phyloP scores from a whole-genome alignment of 2,888 invertebrate species.

The Drosophila demipolita region DNA sequence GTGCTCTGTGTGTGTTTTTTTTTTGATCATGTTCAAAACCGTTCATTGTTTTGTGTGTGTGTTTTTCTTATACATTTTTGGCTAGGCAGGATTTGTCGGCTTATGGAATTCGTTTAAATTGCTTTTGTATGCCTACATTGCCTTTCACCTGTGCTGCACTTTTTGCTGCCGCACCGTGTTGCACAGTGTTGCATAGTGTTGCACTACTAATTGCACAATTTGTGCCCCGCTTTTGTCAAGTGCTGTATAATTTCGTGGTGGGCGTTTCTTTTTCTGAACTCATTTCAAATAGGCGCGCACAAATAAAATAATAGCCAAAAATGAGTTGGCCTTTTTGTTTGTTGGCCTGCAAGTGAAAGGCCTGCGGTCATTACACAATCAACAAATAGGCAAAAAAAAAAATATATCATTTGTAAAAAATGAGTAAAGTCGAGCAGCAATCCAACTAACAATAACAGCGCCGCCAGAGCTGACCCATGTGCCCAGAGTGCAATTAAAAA shows the following conservation, averaged over 20 bases:
- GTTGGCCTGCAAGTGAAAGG: constrained; percentile 71
- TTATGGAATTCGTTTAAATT: constrained; percentile 52
- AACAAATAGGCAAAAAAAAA: constrained; percentile 30
- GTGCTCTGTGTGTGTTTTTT: constrained; percentile 20
- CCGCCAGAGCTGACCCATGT: constrained; percentile 54
- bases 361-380: constrained; percentile 71
- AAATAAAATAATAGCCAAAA: constrained; percentile 71
- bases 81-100: constrained; percentile 50
- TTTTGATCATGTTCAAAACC: constrained; percentile 27
- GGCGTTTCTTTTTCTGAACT: constrained; percentile 69
- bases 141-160: constrained; percentile 50
- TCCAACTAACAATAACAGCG: constrained; percentile 32
- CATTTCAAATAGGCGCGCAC: constrained; percentile 61
- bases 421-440: constrained; percentile 43
- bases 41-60: constrained; percentile 30
- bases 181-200: constrained; percentile 15
- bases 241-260: constrained; percentile 59
- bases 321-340: constrained; percentile 65
- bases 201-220: constrained; percentile 74
- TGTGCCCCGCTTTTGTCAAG: constrained; percentile 55
- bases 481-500: constrained; percentile 65
- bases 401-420: not conserved
- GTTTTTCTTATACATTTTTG: constrained; percentile 18
- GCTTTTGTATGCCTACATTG: constrained; percentile 35
- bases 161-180: constrained; percentile 18